Conservation (phyloP, 2,113 vertebrate species). For the Ageneiosus marmoratus region DNA sequence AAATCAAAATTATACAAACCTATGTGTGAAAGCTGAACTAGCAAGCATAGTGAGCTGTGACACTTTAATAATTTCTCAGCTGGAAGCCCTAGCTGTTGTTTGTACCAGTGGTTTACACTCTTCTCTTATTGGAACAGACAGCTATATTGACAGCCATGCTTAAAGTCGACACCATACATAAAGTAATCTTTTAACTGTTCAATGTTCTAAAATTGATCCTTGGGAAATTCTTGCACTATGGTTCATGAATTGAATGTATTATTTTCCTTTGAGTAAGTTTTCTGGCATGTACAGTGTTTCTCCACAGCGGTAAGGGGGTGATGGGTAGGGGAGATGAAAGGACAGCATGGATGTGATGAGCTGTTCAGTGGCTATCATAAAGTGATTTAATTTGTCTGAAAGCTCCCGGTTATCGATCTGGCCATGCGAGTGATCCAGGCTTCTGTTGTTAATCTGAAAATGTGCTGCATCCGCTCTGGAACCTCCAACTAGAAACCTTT, state of each 20-base stretch:
- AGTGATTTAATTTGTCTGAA: conserved; percentile 69
- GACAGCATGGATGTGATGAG: conserved; percentile 55
- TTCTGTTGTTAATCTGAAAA: conserved; percentile 55
- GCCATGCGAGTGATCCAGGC: conserved; percentile 34
- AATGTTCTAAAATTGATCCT: neutral
- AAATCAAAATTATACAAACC: conserved; percentile 9
- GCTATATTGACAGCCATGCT: neutral
- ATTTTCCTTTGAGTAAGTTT: neutral
- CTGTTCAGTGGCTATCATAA: conserved; percentile 67
- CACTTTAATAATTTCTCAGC: neutral
- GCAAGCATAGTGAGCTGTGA: no score
- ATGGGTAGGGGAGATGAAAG: conserved; percentile 34
- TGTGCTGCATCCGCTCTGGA: conserved; percentile 44
- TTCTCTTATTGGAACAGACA: neutral
- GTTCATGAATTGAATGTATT: conserved; percentile 21
- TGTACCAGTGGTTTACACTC: neutral
- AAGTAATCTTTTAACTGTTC: neutral
- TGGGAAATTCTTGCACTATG: neutral
- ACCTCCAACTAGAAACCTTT: conserved; percentile 50
- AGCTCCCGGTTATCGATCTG: conserved; percentile 67
- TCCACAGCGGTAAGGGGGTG: conserved; percentile 43
- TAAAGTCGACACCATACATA: neutral
- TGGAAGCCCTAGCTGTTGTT: neutral
- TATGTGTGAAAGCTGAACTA: neutral
- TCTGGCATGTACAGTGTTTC: conserved; percentile 23